Conservation (phyloP, 1,140 invertebrate species). For the Bombus superbus region DNA sequence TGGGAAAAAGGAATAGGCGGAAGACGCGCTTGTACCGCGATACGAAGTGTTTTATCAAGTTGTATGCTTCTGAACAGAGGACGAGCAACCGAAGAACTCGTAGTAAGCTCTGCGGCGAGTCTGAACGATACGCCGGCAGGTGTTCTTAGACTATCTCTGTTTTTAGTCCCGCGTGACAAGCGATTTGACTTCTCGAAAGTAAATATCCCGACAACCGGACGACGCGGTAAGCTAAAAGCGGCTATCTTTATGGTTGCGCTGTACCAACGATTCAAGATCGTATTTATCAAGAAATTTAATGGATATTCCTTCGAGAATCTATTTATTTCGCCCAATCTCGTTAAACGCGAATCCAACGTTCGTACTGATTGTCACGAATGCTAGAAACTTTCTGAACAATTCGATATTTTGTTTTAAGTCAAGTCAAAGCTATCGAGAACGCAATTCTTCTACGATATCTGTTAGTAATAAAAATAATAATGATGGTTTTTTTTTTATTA, state of each 20-base stretch:
- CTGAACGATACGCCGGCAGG: conserved; percentile 33
- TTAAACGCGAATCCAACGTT: no score
- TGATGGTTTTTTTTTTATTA: neutral
- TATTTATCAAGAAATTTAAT: no score
- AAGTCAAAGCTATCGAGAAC: no score
- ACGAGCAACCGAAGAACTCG: conserved; percentile 19
- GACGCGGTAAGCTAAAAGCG: conserved; percentile 40
- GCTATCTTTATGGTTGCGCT: conserved; percentile 9
- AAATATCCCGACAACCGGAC: conserved; percentile 49
- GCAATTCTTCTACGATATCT: no score
- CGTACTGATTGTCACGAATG: no score
- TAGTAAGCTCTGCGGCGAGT: neutral
- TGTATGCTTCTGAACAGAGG: conserved; percentile 43
- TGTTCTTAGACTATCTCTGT: conserved; percentile 23
- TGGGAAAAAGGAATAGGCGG: conserved; percentile 10
- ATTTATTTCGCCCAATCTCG: no score
- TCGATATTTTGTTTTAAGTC: no score
- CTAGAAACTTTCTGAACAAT: no score
- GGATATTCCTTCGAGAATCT: no score
- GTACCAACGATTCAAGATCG: no score
- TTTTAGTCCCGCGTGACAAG: conserved; percentile 36
- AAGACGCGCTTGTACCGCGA: conserved; percentile 12
- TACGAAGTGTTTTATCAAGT: conserved; percentile 53
- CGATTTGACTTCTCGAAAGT: conserved; percentile 59
- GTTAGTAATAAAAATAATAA: no score